Evolutionary conservation across 2,888 invertebrate genomes (phyloP).

Genomic region (Electrophaes corylata): DNA sequence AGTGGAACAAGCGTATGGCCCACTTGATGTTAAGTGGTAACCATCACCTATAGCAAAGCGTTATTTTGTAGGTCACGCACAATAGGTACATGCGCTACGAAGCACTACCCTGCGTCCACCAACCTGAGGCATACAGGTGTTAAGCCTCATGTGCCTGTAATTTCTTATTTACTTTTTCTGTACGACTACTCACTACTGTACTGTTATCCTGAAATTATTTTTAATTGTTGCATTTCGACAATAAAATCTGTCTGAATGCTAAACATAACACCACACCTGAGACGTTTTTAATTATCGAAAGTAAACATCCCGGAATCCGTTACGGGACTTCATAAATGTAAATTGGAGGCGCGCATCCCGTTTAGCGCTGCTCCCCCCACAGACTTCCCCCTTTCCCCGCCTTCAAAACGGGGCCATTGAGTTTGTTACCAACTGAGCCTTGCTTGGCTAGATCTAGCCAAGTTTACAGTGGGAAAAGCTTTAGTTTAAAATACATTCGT

Average conservation of each 20-base stretch:
- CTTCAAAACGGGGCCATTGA: slow-evolving; percentile 30
- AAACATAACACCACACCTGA: slow-evolving; percentile 56
- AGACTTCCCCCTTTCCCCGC: slow-evolving; percentile 34
- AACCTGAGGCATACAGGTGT: too few species aligned
- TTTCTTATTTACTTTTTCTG: too few species aligned
- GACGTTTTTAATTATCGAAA: slow-evolving; percentile 82
- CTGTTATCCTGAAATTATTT: neutral
- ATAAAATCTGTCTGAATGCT: slow-evolving; percentile 14
- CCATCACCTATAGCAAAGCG: too few species aligned
- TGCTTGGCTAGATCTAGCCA: slow-evolving; percentile 18
- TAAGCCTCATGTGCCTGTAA: too few species aligned
- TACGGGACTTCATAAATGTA: slow-evolving; percentile 83
- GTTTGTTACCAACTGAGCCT: slow-evolving; percentile 24
- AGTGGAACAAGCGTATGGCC: too few species aligned
- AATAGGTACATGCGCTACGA: too few species aligned
- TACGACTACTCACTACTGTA: too few species aligned
- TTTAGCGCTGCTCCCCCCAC: slow-evolving; percentile 59
- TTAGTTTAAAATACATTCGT: neutral
- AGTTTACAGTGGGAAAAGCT: neutral
- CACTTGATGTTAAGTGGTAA: too few species aligned
- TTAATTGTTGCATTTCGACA: slow-evolving; percentile 8
- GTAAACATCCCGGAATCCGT: slow-evolving; percentile 80
- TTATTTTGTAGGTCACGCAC: too few species aligned
- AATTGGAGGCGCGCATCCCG: slow-evolving; percentile 81
- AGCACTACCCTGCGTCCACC: too few species aligned